These are phyloP conservation scores for Anseranas semipalmata DNA, from an alignment of 2,113 vertebrate species.

Conservation along the genomic window DNA sequence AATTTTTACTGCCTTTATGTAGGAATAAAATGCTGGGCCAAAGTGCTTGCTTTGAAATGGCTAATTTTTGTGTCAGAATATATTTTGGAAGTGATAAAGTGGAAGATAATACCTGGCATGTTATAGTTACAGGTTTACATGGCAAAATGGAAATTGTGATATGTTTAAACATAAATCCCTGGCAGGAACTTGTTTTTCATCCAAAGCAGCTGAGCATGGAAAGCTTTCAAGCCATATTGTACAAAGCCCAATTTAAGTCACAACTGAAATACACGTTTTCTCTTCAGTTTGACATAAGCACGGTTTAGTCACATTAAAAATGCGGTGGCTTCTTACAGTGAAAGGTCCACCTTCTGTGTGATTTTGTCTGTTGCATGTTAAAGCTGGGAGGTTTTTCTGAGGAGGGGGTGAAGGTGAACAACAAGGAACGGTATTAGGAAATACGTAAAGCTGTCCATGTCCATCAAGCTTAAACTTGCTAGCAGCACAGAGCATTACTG, in stretches of 20 bases:
- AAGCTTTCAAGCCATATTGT: not conserved
- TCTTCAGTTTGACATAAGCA: not conserved
- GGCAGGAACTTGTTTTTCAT: not conserved
- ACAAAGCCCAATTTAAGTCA: not conserved
- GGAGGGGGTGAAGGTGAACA: not conserved
- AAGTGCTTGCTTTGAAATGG: not conserved
- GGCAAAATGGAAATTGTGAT: not conserved
- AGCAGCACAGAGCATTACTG: not conserved
- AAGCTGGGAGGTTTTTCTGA: not conserved
- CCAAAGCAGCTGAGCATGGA: not conserved
- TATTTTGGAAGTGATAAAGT: not conserved
- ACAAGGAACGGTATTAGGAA: not conserved
- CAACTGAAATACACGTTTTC: not conserved
- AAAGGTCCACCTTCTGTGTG: not conserved
- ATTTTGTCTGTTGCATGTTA: not conserved
- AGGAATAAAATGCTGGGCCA: not conserved
- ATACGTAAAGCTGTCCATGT: not conserved
- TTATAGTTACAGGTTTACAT: not conserved
- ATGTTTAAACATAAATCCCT: not conserved
- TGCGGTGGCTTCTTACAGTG: accelerated
- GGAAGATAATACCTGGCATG: not conserved
- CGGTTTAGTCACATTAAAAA: not conserved
- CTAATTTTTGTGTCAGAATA: not conserved
- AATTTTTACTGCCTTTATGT: not conserved
- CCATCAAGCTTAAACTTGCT: not conserved